Conservation (phyloP, 2,113 vertebrate species). For the Dipodomys spectabilis region DNA sequence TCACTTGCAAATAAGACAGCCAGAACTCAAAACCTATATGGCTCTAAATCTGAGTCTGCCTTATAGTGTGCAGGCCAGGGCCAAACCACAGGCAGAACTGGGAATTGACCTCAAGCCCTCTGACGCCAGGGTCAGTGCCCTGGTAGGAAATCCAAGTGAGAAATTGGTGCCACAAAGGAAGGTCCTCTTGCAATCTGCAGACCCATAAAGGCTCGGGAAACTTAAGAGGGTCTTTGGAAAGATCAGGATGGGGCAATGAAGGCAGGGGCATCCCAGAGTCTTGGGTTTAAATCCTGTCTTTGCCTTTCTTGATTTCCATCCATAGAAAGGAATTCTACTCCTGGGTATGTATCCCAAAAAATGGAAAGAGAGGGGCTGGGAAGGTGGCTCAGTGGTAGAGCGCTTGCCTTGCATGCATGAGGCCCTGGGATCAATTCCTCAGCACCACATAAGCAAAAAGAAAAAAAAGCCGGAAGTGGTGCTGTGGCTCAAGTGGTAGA, state of each 20-base stretch:
- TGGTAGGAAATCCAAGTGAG: neutral
- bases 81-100: accelerated
- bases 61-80: neutral
- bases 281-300: neutral
- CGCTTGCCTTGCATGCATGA: too few species aligned
- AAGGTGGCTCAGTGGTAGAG: too few species aligned
- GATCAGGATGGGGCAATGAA: neutral
- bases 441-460: too few species aligned
- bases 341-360: neutral
- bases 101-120: neutral
- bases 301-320: neutral
- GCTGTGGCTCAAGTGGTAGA: too few species aligned
- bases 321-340: neutral
- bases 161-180: neutral
- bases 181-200: neutral
- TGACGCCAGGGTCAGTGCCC: neutral
- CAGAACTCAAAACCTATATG: neutral
- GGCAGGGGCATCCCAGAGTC: neutral
- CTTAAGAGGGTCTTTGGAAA: neutral
- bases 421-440: too few species aligned
- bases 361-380: neutral
- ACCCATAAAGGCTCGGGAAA: neutral
- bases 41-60: neutral
- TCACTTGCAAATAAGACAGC: neutral
- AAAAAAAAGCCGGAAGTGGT: too few species aligned